Percentiles rank a stretch among this genome's conserved stretches.
Evolutionary conservation across 2,113 vertebrate genomes (phyloP).

Genomic region (Caretta caretta): DNA sequence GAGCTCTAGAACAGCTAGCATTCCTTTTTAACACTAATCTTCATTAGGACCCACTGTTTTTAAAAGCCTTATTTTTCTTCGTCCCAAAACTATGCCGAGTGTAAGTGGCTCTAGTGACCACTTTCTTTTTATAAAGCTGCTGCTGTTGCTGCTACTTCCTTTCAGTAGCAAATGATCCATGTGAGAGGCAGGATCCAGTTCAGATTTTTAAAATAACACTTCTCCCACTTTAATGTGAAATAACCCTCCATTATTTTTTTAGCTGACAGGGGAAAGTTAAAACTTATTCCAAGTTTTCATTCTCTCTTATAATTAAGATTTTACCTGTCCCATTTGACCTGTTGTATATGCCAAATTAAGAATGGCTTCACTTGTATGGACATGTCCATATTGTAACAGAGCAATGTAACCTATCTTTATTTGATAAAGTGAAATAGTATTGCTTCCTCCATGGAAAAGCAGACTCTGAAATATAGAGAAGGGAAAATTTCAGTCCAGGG

Average conservation of each 20-base stretch:
- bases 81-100: background rate
- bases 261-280: slow-evolving; percentile 40
- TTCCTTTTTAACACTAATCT: background rate
- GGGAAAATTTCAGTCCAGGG: slow-evolving; percentile 44
- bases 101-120: background rate
- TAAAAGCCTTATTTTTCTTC: background rate
- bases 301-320: slow-evolving; percentile 51
- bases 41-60: background rate
- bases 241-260: slow-evolving; percentile 27
- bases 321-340: slow-evolving; percentile 24
- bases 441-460: slow-evolving; percentile 45
- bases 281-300: slow-evolving; percentile 35
- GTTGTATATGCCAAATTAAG: slow-evolving; percentile 10
- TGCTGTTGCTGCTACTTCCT: slow-evolving; percentile 18
- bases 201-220: slow-evolving; percentile 52
- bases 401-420: background rate
- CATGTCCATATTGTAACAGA: background rate
- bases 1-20: background rate
- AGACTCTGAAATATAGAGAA: background rate
- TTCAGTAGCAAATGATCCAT: slow-evolving; percentile 39
- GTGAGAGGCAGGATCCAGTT: slow-evolving; percentile 28
- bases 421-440: background rate
- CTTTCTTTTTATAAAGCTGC: slow-evolving; percentile 37
- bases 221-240: slow-evolving; percentile 37
- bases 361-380: slow-evolving; percentile 33